Conservation (phyloP, 1,140 invertebrate species). For the Drosophila neocordata region DNA sequence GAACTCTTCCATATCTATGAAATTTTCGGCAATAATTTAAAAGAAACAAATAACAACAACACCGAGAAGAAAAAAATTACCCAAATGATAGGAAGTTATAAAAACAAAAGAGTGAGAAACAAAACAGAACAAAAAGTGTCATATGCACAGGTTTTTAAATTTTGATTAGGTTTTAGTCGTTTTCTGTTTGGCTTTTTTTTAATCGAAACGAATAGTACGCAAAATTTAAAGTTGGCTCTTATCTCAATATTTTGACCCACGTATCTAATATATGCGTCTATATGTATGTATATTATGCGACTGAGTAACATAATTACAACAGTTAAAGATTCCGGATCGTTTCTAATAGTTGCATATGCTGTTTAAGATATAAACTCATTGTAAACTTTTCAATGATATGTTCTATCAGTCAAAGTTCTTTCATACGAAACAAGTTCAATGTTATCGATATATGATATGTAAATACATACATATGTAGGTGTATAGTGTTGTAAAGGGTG, state of each 20-base stretch:
- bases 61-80: background rate
- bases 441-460: too few relatives aligned
- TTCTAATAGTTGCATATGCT: too few relatives aligned
- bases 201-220: background rate
- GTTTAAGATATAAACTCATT: too few relatives aligned
- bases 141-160: background rate
- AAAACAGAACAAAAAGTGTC: background rate
- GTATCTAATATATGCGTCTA: too few relatives aligned
- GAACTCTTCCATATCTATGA: constrained; percentile 7
- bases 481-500: too few relatives aligned
- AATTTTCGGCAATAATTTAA: constrained; percentile 5
- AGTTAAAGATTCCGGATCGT: too few relatives aligned
- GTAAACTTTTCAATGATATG: too few relatives aligned
- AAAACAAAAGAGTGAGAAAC: background rate
- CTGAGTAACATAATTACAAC: background rate
- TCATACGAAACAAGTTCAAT: too few relatives aligned
- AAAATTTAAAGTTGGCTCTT: background rate
- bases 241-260: background rate
- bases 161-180: constrained; percentile 1
- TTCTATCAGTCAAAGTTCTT: too few relatives aligned
- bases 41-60: background rate
- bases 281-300: too few relatives aligned
- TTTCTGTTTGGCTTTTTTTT: background rate
- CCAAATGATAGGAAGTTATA: background rate
- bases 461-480: too few relatives aligned